phyloP scores from a whole-genome alignment of 2,888 invertebrate genomes.

The Vanessa cardui region DNA sequence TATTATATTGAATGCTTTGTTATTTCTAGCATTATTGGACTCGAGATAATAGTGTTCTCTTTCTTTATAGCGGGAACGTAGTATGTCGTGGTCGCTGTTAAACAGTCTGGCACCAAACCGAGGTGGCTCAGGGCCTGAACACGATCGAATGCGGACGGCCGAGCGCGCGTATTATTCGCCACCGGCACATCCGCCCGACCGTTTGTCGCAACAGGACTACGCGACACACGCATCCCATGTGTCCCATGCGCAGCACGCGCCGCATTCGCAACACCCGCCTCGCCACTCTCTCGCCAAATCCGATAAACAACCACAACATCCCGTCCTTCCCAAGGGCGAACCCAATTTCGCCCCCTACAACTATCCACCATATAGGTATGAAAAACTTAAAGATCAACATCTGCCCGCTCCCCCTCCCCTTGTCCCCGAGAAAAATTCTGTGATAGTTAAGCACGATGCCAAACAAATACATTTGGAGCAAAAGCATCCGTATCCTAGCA shows the following conservation, averaged over 20 bases:
- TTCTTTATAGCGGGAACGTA: slow-evolving; percentile 75
- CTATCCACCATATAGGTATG: slow-evolving; percentile 85
- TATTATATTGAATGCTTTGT: too few species aligned
- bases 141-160: slow-evolving; percentile 56
- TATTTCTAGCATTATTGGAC: slow-evolving; percentile 4
- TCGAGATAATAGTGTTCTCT: slow-evolving; percentile 28
- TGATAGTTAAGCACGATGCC: slow-evolving; percentile 90
- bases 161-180: slow-evolving; percentile 60
- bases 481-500: slow-evolving; percentile 83
- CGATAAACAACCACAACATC: slow-evolving; percentile 63
- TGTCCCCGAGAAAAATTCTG: slow-evolving; percentile 88
- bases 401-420: slow-evolving; percentile 87
- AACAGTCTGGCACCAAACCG: slow-evolving; percentile 77
- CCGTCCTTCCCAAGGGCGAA: slow-evolving; percentile 84
- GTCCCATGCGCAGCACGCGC: slow-evolving; percentile 52
- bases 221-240: slow-evolving; percentile 54
- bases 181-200: slow-evolving; percentile 48
- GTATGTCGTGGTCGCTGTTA: slow-evolving; percentile 82
- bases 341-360: slow-evolving; percentile 86
- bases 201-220: slow-evolving; percentile 53
- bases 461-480: slow-evolving; percentile 85
- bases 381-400: slow-evolving; percentile 84
- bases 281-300: slow-evolving; percentile 62
- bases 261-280: slow-evolving; percentile 57
- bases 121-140: slow-evolving; percentile 56